These are phyloP conservation scores for Mus musculus DNA, from an alignment of 2,113 vertebrate species.

Conservation along the genomic window DNA sequence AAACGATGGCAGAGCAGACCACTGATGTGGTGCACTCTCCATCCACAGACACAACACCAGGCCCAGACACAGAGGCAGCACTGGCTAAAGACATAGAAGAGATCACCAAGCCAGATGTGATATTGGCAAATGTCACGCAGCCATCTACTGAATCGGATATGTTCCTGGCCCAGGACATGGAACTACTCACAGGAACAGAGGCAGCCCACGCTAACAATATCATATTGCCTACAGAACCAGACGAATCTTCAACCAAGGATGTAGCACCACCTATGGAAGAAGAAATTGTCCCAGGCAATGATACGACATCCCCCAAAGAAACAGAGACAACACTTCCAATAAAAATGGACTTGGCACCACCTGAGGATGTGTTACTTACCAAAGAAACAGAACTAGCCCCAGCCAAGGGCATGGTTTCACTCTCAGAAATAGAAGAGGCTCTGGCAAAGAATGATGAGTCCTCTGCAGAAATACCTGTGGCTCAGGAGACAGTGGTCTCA, in stretches of 20 bases:
- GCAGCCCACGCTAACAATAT: not conserved
- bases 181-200: not conserved
- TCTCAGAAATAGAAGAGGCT: slow-evolving; percentile 8
- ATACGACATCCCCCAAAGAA: slow-evolving; percentile 16
- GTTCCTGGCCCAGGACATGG: not conserved
- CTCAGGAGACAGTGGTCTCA: not conserved
- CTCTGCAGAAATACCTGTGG: not conserved
- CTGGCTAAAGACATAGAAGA: not conserved
- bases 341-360: not conserved
- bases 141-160: not conserved
- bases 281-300: not conserved
- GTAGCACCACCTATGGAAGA: slow-evolving; percentile 7
- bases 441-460: not conserved
- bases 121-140: not conserved
- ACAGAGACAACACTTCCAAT: not conserved
- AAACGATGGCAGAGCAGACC: slow-evolving; percentile 5
- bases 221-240: not conserved
- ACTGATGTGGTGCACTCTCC: not conserved
- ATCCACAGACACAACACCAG: not conserved
- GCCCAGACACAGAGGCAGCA: not conserved
- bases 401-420: not conserved
- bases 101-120: not conserved
- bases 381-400: not conserved
- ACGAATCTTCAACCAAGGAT: not conserved
- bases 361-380: not conserved